Evolutionary conservation across 2,797 vertebrate genomes (phyloP).

Genomic region (Tadarida brasiliensis): DNA sequence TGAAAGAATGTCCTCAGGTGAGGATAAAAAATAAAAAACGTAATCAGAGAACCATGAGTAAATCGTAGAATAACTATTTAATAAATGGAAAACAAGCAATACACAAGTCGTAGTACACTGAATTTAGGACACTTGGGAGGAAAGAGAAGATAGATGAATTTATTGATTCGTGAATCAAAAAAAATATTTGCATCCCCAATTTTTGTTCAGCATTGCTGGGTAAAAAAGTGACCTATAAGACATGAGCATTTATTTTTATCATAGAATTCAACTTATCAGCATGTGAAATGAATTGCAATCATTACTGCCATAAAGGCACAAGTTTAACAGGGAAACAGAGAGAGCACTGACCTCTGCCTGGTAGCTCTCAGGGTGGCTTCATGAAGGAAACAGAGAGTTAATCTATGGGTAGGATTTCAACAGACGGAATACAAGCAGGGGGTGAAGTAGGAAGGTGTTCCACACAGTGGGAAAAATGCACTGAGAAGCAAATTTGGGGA

Average conservation of each 20-base stretch:
- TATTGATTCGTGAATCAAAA: slow-evolving; percentile 20
- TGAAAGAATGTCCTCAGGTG: background rate
- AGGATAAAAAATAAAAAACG: background rate
- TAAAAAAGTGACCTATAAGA: background rate
- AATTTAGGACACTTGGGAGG: background rate
- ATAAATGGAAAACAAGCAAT: background rate
- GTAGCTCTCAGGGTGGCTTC: background rate
- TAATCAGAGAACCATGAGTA: background rate
- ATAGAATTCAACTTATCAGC: background rate
- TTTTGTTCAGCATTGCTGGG: background rate
- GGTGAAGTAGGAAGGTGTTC: background rate
- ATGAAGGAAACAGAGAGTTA: background rate
- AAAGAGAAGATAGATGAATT: background rate
- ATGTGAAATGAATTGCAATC: background rate
- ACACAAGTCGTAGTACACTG: background rate
- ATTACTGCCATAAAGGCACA: background rate
- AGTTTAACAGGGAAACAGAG: background rate
- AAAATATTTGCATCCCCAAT: background rate
- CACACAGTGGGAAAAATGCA: background rate
- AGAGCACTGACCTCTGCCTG: background rate
- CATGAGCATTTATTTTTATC: background rate
- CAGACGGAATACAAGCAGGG: background rate
- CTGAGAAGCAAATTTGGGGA: background rate
- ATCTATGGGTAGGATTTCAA: background rate
- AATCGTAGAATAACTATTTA: background rate